phyloP scores from a whole-genome alignment of 2,797 vertebrate genomes.

The Tapirus indicus region DNA sequence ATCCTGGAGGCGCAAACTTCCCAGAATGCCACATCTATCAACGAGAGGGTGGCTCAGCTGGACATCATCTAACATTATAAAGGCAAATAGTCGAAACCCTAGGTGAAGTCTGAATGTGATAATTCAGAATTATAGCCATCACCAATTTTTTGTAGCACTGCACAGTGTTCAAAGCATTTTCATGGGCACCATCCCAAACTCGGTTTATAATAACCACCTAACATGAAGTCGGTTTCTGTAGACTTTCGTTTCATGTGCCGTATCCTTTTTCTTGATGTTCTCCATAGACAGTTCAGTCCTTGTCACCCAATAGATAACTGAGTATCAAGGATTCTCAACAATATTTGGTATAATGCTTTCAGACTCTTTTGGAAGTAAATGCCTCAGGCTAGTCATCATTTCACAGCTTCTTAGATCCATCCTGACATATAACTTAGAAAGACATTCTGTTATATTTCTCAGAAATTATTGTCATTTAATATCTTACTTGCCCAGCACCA shows the following conservation, averaged over 20 bases:
- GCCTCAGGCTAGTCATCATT: constrained; percentile 76
- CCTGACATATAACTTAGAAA: constrained; percentile 74
- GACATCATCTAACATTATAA: not conserved
- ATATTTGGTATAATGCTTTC: constrained; percentile 60
- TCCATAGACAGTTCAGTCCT: constrained; percentile 30
- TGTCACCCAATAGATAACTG: constrained; percentile 47
- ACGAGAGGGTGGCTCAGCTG: not conserved
- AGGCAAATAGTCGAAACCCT: constrained; percentile 9
- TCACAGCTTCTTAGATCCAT: constrained; percentile 68
- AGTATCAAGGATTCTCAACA: constrained; percentile 61
- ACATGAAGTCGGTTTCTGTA: constrained; percentile 31
- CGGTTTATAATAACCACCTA: constrained; percentile 33
- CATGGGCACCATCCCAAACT: not conserved
- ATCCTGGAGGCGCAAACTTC: not conserved
- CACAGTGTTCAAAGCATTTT: constrained; percentile 28
- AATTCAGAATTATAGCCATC: constrained; percentile 45
- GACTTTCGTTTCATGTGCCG: constrained; percentile 29
- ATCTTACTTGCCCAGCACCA: constrained; percentile 57
- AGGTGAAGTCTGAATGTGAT: constrained; percentile 20
- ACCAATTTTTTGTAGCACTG: not conserved
- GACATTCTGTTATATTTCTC: constrained; percentile 70
- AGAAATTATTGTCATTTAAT: constrained; percentile 73
- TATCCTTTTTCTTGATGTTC: constrained; percentile 56
- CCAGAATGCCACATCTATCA: not conserved
- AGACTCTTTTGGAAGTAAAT: constrained; percentile 64